These are phyloP conservation scores for Sula dactylatra DNA, from an alignment of 2,113 vertebrate species.

Conservation along the genomic window DNA sequence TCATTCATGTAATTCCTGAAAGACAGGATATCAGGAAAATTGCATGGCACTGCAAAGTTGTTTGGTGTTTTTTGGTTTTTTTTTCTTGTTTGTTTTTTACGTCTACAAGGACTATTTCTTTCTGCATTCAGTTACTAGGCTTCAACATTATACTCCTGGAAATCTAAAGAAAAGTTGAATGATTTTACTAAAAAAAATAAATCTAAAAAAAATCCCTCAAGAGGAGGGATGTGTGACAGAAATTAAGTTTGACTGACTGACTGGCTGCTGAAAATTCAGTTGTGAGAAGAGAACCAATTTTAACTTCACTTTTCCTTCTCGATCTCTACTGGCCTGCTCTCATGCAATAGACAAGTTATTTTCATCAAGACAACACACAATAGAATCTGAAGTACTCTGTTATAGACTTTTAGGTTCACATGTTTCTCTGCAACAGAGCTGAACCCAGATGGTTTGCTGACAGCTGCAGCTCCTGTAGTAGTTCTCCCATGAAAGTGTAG, in stretches of 20 bases:
- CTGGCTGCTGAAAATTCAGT: constrained; percentile 60
- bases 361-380: constrained; percentile 48
- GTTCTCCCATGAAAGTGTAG: background rate
- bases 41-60: background rate
- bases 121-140: constrained; percentile 37
- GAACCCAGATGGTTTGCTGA: background rate
- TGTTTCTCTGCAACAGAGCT: constrained; percentile 58
- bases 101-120: constrained; percentile 4
- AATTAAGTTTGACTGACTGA: constrained; percentile 49
- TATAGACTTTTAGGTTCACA: constrained; percentile 57
- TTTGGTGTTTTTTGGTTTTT: background rate
- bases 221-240: constrained; percentile 3
- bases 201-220: background rate
- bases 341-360: constrained; percentile 66
- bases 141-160: constrained; percentile 20
- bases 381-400: constrained; percentile 33
- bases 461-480: constrained; percentile 11
- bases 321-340: constrained; percentile 69
- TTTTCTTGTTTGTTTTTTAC: background rate
- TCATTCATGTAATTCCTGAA: constrained; percentile 91
- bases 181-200: background rate
- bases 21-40: background rate
- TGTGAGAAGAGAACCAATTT: constrained; percentile 82
- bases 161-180: constrained; percentile 24
- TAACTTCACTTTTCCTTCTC: constrained; percentile 73